phyloP scores from a whole-genome alignment of 2,113 vertebrate species.

The Sturnira hondurensis region DNA sequence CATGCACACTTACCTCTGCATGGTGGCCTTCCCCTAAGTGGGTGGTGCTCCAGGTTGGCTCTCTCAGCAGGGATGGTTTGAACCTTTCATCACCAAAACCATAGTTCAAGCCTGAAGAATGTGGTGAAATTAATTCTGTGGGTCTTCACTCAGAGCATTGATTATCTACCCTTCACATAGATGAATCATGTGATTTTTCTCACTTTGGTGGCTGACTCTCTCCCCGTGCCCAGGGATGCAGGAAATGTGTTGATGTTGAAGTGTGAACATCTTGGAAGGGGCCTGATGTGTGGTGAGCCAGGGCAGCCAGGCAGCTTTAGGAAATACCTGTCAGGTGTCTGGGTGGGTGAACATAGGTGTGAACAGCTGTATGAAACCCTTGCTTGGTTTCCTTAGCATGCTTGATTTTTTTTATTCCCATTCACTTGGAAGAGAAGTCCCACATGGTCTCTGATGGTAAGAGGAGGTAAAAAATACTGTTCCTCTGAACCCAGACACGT shows the following conservation, averaged over 20 bases:
- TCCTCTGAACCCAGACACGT: neutral
- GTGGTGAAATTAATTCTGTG: slow-evolving; percentile 40
- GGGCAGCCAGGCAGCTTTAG: neutral
- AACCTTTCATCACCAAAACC: slow-evolving; percentile 68
- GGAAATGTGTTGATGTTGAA: neutral
- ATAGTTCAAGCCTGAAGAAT: slow-evolving; percentile 54
- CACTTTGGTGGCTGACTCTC: neutral
- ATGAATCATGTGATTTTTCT: neutral
- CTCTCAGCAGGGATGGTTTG: slow-evolving; percentile 24
- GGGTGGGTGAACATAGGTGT: neutral
- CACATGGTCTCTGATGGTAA: neutral
- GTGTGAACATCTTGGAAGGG: neutral
- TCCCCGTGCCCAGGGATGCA: neutral
- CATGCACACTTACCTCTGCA: slow-evolving; percentile 29
- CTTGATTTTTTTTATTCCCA: neutral
- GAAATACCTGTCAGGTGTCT: neutral
- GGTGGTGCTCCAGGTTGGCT: slow-evolving; percentile 14
- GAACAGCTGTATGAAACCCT: neutral
- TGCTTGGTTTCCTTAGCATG: neutral
- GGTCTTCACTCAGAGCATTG: slow-evolving; percentile 30
- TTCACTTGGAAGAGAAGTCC: neutral
- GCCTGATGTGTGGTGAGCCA: neutral
- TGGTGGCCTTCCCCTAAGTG: slow-evolving; percentile 1
- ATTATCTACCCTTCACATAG: neutral
- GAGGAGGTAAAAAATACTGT: neutral